A percentile compares a stretch with the other conserved stretches of the same genome.
These are phyloP conservation scores for Ochlodes sylvanus DNA, from an alignment of 2,888 invertebrate genomes.

Conservation along the genomic window DNA sequence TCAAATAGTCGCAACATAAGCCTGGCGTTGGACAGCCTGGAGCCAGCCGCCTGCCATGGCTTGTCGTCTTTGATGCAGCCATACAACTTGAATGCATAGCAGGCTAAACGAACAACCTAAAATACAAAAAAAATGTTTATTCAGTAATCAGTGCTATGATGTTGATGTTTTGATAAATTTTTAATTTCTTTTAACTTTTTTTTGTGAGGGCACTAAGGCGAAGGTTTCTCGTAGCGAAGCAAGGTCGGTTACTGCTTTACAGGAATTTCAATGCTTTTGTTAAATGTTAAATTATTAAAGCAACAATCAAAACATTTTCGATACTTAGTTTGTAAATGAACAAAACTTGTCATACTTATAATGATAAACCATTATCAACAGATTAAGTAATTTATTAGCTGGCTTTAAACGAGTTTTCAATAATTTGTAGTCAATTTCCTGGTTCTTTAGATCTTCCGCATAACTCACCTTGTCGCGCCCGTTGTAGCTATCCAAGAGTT, in stretches of 20 bases:
- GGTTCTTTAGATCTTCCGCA: slow-evolving; percentile 59
- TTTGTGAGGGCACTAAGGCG: no score
- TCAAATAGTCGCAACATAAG: slow-evolving; percentile 93
- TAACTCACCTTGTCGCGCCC: slow-evolving; percentile 93
- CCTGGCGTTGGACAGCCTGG: slow-evolving; percentile 90
- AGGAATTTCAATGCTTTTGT: no score
- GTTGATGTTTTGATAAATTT: no score
- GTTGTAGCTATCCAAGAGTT: slow-evolving; percentile 91
- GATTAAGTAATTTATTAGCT: slow-evolving; percentile 10
- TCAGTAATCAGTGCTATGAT: neutral
- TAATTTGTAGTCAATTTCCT: slow-evolving; percentile 20
- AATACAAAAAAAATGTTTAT: slow-evolving; percentile 43
- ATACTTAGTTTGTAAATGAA: neutral
- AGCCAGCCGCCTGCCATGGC: slow-evolving; percentile 86
- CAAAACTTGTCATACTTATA: neutral
- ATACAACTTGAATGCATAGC: slow-evolving; percentile 90
- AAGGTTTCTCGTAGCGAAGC: no score
- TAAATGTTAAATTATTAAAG: no score
- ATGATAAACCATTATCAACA: neutral
- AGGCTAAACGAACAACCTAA: slow-evolving; percentile 90
- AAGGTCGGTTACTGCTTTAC: no score
- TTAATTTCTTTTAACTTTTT: no score
- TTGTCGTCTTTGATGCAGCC: slow-evolving; percentile 86
- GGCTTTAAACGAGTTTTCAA: slow-evolving; percentile 6
- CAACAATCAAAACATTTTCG: no score